phyloP scores from a whole-genome alignment of 2,888 invertebrate species.

The Helleia helle region DNA sequence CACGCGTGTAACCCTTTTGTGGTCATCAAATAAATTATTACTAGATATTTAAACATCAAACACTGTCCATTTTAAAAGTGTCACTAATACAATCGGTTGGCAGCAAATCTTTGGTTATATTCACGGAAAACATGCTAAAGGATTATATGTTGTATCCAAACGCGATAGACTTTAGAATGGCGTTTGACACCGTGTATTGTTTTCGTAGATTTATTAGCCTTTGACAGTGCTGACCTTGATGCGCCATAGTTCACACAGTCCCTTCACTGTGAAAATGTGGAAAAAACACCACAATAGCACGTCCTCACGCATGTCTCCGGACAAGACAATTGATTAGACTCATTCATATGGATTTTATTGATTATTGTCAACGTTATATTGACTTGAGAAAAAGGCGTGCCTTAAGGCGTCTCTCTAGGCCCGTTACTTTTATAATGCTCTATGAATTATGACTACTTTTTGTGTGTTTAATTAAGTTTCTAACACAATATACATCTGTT shows the following conservation, averaged over 20 bases:
- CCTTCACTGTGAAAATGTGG: conserved; percentile 68
- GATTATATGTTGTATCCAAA: conserved; percentile 18
- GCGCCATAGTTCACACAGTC: conserved; percentile 64
- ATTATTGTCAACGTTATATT: conserved; percentile 56
- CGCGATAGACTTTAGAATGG: conserved; percentile 14
- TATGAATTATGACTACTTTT: background rate
- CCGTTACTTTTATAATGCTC: conserved; percentile 21
- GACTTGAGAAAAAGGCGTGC: conserved; percentile 54
- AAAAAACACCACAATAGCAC: conserved; percentile 63
- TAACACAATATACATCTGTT: too few relatives aligned
- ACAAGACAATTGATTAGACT: conserved; percentile 67
- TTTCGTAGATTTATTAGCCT: conserved; percentile 35
- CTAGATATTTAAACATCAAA: conserved; percentile 1
- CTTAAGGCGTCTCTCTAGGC: conserved; percentile 38
- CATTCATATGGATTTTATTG: conserved; percentile 61
- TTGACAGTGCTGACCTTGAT: conserved; percentile 61
- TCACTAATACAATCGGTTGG: conserved; percentile 8
- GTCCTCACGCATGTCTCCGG: conserved; percentile 52
- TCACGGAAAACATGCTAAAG: conserved; percentile 9
- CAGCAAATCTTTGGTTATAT: conserved; percentile 9
- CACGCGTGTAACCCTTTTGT: background rate
- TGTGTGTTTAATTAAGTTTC: background rate
- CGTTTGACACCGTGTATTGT: conserved; percentile 15
- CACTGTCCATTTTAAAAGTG: too few relatives aligned
- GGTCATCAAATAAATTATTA: conserved; percentile 5